Percentiles rank a stretch among this genome's conserved stretches.
Evolutionary conservation across 2,113 vertebrate genomes (phyloP).

Genomic region (Phasianus colchicus): DNA sequence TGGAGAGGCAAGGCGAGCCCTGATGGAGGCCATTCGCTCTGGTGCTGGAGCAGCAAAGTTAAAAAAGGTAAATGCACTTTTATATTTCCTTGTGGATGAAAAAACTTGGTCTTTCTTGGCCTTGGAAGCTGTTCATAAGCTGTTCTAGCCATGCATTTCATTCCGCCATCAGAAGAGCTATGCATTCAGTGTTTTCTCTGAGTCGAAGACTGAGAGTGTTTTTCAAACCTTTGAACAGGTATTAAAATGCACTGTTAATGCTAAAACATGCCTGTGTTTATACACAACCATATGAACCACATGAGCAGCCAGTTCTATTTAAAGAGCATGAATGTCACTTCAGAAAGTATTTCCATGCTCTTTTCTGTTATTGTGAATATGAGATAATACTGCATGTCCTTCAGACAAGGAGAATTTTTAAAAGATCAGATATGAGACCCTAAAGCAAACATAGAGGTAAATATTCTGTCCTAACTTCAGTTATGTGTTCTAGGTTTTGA

Average conservation of each 20-base stretch:
- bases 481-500: not conserved
- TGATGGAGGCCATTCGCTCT: conserved; percentile 93
- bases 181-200: not conserved
- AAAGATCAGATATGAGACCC: not conserved
- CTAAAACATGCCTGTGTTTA: not conserved
- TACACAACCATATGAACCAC: not conserved
- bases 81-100: not conserved
- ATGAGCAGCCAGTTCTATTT: not conserved
- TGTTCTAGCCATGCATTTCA: not conserved
- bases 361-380: not conserved
- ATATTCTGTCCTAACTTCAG: not conserved
- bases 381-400: not conserved
- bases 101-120: not conserved
- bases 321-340: not conserved
- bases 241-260: not conserved
- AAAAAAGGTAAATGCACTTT: conserved; percentile 83
- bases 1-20: conserved; percentile 80
- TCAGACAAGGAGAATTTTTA: not conserved
- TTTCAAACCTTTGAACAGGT: conserved; percentile 5
- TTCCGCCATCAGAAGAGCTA: not conserved
- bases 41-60: conserved; percentile 89
- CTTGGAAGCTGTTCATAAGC: not conserved
- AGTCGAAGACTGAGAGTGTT: not conserved
- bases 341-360: not conserved
- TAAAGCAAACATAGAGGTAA: not conserved